Percentiles rank a stretch among this genome's conserved stretches.
These are phyloP conservation scores for Urocyon cinereoargenteus DNA, from an alignment of 2,797 vertebrate genomes.

Conservation along the genomic window DNA sequence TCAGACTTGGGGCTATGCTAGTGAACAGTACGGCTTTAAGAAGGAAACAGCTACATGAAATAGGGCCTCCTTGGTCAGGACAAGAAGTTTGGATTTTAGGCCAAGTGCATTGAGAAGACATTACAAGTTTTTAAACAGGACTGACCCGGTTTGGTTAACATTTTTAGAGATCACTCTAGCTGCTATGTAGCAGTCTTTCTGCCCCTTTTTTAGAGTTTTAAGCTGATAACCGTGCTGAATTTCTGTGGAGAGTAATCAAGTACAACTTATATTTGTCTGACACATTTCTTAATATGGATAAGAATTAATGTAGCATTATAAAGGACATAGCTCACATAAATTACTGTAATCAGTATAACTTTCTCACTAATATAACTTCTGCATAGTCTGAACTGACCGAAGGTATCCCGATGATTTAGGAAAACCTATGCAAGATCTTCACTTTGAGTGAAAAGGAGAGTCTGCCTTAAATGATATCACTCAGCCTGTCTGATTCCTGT, in stretches of 20 bases:
- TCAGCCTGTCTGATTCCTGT: not conserved
- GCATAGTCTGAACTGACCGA: not conserved
- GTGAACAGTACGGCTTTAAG: not conserved
- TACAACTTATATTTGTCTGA: not conserved
- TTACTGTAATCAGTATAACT: not conserved
- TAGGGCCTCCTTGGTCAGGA: not conserved
- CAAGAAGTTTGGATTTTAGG: not conserved
- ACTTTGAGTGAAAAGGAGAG: not conserved
- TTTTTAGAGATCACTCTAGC: not conserved
- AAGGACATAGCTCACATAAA: not conserved
- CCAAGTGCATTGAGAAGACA: not conserved
- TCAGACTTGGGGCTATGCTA: not conserved
- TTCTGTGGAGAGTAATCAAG: slow-evolving; percentile 6
- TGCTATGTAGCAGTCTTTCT: not conserved
- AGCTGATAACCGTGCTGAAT: not conserved
- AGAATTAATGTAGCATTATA: not conserved
- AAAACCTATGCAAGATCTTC: not conserved
- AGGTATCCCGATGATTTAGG: not conserved
- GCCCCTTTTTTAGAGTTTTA: not conserved
- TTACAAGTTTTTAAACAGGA: not conserved
- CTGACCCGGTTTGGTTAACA: not conserved
- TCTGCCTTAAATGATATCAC: not conserved
- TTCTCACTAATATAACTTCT: not conserved
- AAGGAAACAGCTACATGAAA: not conserved
- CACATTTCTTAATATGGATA: not conserved